phyloP scores from a whole-genome alignment of 2,888 invertebrate genomes.

The Ectemnius cavifrons region DNA sequence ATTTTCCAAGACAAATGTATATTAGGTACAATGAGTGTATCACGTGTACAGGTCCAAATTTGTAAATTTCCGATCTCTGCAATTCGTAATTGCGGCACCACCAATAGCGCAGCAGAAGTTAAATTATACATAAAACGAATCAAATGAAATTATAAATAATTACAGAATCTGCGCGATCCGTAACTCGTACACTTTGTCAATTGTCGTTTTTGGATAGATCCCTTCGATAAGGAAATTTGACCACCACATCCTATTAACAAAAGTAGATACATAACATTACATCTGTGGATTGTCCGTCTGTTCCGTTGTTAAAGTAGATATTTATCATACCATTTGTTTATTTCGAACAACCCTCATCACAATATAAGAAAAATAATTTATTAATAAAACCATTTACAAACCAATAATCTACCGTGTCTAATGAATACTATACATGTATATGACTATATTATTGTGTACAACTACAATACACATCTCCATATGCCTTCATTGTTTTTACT shows the following conservation, averaged over 20 bases:
- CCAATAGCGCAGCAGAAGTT: constrained; percentile 64
- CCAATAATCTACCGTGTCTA: constrained; percentile 59
- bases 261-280: constrained; percentile 60
- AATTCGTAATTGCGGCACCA: constrained; percentile 72
- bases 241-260: constrained; percentile 67
- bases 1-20: constrained; percentile 78
- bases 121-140: constrained; percentile 58
- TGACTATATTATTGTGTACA: not conserved
- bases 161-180: constrained; percentile 72
- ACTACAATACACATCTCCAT: not conserved
- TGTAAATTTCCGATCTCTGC: constrained; percentile 73
- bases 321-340: constrained; percentile 76
- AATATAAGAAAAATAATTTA: constrained; percentile 76
- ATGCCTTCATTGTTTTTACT: constrained; percentile 7
- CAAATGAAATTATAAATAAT: constrained; percentile 61
- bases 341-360: constrained; percentile 75
- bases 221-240: constrained; percentile 63
- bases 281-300: constrained; percentile 72
- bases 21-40: constrained; percentile 75
- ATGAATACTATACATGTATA: not conserved
- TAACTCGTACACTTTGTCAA: constrained; percentile 74
- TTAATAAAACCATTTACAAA: constrained; percentile 77
- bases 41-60: constrained; percentile 74
- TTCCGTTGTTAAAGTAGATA: constrained; percentile 75
- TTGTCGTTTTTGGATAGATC: constrained; percentile 75